Base-by-base conservation (phyloP, 2,113 vertebrate species). In the Chloroceryle aenea region DNA sequence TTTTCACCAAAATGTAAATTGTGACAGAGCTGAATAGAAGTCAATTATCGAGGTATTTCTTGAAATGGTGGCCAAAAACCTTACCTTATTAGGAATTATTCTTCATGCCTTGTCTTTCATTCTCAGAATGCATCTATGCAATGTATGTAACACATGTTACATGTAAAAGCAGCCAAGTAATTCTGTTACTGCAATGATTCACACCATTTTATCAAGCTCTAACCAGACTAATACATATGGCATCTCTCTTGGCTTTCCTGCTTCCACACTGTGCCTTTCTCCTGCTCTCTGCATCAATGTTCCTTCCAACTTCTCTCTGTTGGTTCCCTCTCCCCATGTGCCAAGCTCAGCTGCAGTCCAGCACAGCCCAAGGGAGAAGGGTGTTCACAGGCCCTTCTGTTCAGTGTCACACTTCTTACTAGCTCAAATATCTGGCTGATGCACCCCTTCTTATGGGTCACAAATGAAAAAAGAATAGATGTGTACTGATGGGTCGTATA, bases 91-190 rank as follows among this genome's bases (percentile, higher is more conserved):
- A 38, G 18, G 48, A 27, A 16, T 2, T 8, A 20, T 7, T 63
- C 14, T 50, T 59, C 7, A 7, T 50, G 8, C 4, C 22, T 68
- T 55, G 22, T 12, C 20, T 36, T 50, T 25, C 23, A 36, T 69
- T 69, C n/a, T 69, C n/a, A 50, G 67, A 36, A 68, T 48, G 25
- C 43, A n/a, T 27, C 32, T 27, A 14, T 27, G 18, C 5, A 32
- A 27, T 22, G 9, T 10, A 66, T 19, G 13, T 12, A 66, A 56
- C 19, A 56, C 7, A 67, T 18, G 23, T 50, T 4, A 7, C 25
- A 29, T 5, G 7, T 50, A 43, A 59, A 2, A 0, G 5, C 26
- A 32, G 9, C 4, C 29, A 75, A 17, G 3, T 22, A 32, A 21
- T 22, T 56, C 2, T 34, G 8, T 19, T 21, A 34, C 12, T 47